These are phyloP conservation scores for Etheostoma cragini DNA, from an alignment of 2,113 vertebrate species.

Conservation along the genomic window DNA sequence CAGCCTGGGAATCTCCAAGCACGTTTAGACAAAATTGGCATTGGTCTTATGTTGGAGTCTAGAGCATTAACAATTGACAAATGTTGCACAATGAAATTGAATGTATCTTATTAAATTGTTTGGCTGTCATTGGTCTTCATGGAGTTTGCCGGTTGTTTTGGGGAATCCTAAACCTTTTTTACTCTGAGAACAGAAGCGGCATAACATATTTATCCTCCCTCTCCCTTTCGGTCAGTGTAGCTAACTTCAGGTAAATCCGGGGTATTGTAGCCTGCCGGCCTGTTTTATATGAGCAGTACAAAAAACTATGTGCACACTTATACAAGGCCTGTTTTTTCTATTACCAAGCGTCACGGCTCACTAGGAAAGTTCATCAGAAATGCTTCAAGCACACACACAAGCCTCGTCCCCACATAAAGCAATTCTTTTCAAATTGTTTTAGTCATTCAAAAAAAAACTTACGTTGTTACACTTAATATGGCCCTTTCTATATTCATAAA, in stretches of 20 bases:
- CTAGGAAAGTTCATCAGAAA: constrained; percentile 45
- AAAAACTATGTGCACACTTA: constrained; percentile 11
- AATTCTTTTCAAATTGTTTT: constrained; percentile 14
- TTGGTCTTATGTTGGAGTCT: constrained; percentile 68
- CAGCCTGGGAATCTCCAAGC: constrained; percentile 62
- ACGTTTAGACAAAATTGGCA: constrained; percentile 72
- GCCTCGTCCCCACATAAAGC: constrained; percentile 29
- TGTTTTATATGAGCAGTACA: constrained; percentile 68
- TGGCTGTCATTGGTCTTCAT: constrained; percentile 68
- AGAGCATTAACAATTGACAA: constrained; percentile 76
- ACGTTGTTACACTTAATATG: constrained; percentile 30
- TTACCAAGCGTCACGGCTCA: constrained; percentile 49
- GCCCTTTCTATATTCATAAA: constrained; percentile 7
- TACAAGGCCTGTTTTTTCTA: constrained; percentile 35
- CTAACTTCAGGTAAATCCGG: background rate
- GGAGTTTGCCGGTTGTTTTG: constrained; percentile 58
- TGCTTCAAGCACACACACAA: constrained; percentile 2
- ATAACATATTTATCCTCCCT: background rate
- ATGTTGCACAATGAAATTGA: constrained; percentile 88
- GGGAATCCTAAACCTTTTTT: constrained; percentile 12
- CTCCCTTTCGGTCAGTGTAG: background rate
- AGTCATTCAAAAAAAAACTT: constrained; percentile 33
- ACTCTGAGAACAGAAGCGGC: background rate
- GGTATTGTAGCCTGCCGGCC: constrained; percentile 6
- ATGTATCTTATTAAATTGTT: constrained; percentile 87